Base-by-base conservation (phyloP, 2,797 vertebrate genomes). In the Aphelocoma californica region DNA sequence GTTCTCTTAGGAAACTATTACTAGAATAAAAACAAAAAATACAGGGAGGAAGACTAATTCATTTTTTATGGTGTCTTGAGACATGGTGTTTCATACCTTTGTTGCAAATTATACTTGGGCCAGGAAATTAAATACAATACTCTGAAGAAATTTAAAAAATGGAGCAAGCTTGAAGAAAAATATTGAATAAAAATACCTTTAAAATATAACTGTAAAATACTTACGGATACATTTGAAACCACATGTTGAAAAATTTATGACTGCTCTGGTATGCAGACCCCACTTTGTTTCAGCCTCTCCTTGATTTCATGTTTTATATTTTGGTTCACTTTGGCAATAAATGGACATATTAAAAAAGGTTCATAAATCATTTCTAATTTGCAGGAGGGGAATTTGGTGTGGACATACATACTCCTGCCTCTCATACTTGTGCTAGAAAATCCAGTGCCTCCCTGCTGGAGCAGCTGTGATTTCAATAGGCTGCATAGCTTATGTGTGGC, bases 401-500 rank as follows among this genome's bases (percentile, higher is more conserved):
- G 47, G 72, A 72, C 65, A 34, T 62, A 45, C 20, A 51, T 48
- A 65, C 10, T 67, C 56, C 82, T 67, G 60, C 69, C 67, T 80
- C 36, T 88, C 28, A 10, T 4, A 28, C 19, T 93, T 79, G 50
- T 24, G 13, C 19, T 57, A 72, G 44, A 83, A 91, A 54, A 44
- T 50, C 47, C 62, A 58, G 50, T 66, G 36, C 51, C 53, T 93
- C 66, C 66, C 74, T 60, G 38, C 12, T 86, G 67, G 75, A 92
- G 48, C 92, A 92, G 70, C 82, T 93, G 78, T 79, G 80, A 86
- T 82, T 74, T 82, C 92, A 93, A 75, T 66, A 84, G 83, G 61
- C 82, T 90, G 72, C 8, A 6, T 45, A 78, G 80, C 57, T 96
- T 93, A 75, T 89, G 97, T 95, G 91, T 97, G 96, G 93, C 91